These are phyloP conservation scores for Aphelinus certus DNA, from an alignment of 1,140 invertebrate genomes.

Conservation along the genomic window DNA sequence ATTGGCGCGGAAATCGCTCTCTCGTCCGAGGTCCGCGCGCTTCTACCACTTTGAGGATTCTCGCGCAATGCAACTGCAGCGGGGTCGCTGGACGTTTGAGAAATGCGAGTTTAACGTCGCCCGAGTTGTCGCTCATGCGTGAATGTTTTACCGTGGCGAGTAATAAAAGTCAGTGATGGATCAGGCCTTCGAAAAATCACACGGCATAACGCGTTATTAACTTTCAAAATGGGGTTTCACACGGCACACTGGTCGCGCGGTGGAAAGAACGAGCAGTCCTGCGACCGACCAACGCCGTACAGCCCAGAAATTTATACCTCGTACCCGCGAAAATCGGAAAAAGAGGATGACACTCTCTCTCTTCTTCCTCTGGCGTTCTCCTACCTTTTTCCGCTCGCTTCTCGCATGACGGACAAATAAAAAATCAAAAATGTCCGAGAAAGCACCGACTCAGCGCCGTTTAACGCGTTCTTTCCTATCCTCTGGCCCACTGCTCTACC, in stretches of 20 bases:
- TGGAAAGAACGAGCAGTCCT: not conserved
- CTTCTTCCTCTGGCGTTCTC: not conserved
- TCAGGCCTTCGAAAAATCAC: not conserved
- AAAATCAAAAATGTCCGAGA: conserved; percentile 32
- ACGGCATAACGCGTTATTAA: conserved; percentile 23
- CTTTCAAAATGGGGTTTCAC: not conserved
- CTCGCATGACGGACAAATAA: conserved; percentile 31
- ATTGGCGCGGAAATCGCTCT: too few species aligned
- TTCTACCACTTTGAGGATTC: too few species aligned
- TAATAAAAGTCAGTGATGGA: too few species aligned
- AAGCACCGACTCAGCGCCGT: conserved; percentile 31
- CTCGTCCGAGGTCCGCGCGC: too few species aligned
- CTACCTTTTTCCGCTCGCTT: not conserved
- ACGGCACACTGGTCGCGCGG: not conserved
- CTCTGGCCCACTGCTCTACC: too few species aligned
- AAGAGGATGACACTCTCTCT: not conserved
- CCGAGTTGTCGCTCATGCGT: not conserved
- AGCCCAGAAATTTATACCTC: conserved; percentile 29
- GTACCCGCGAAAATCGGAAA: conserved; percentile 8
- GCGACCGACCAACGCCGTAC: not conserved
- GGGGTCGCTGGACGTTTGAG: not conserved
- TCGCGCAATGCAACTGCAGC: too few species aligned
- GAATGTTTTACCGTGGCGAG: not conserved
- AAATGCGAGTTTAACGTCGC: not conserved
- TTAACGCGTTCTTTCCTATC: conserved; percentile 16